Evolutionary conservation across 2,888 invertebrate genomes (phyloP), one percentile per base, ranked within the genome.

Genomic region (Halocaridina rubra): DNA sequence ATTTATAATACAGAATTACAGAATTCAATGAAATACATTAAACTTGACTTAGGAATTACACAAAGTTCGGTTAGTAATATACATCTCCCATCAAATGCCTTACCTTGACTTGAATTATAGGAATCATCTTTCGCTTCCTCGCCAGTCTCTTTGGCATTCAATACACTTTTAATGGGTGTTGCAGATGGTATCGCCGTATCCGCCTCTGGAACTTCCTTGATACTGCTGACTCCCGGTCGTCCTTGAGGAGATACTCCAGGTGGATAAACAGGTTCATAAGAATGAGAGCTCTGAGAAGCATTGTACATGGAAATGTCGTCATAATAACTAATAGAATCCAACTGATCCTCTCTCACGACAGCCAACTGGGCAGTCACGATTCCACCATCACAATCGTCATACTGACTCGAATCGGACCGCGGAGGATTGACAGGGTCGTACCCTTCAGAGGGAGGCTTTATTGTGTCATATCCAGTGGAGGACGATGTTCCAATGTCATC

Each of bases 221-320:
- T 82, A 71, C 57, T 77, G 57, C 76, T 32, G 22, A 82, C 81
- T 5, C 29, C 72, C 16, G 80, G 76, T 19, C 61, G 29, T 32
- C 76, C 75, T 46, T 39, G 81, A 5, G 81, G 67, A 22, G 76
- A 27, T 19, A 57, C 87, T 19, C 81, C 86, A 30, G 88, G 88
- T 3, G 88, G 88, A 39, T 87, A 87, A 13, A 88, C 88, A 24
- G 88, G 88, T 57, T 88, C 88, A 80, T 88, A 88, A 5, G 88
- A 88, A 61, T 88, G 88, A n/a, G 87, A 87, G n/a, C 46, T 81
- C 30, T 86, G 87, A 0, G 88, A 88, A n/a, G 84, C 88, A 30
- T 86, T 82, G 80, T 89, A 89, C 64, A 79, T 80, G 33, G 87
- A 72, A 19, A 89, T 87, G 33, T 89, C 89, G 72, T 89, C 89